Evolutionary conservation across 2,113 vertebrate species (phyloP).

Genomic region (Motacilla tschutschensis): DNA sequence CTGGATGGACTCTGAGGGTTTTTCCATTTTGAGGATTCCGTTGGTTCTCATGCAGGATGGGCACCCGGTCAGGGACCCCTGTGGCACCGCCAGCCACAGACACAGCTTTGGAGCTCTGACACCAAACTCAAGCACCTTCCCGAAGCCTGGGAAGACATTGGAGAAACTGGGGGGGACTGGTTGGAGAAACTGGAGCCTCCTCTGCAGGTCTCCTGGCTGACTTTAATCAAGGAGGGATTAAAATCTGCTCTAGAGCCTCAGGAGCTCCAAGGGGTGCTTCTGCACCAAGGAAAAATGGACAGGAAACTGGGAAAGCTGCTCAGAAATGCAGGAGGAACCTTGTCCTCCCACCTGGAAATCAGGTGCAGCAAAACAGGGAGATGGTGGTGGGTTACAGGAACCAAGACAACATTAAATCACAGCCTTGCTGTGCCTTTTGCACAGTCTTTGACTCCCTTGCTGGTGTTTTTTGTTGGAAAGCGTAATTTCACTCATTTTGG

Average conservation of each 20-base stretch:
- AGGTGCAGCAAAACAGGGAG: neutral
- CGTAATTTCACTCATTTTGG: neutral
- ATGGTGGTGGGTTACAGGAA: neutral
- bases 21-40: accelerated
- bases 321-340: neutral
- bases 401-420: neutral
- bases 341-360: neutral
- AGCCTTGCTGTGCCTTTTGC: neutral
- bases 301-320: neutral
- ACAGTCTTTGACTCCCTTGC: too few species aligned
- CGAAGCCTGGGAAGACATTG: neutral
- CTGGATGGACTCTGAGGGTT: neutral
- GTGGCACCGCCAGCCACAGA: accelerated
- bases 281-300: neutral
- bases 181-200: neutral
- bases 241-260: neutral
- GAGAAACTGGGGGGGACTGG: neutral
- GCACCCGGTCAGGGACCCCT: neutral
- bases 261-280: neutral
- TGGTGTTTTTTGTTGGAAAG: neutral
- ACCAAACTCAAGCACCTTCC: neutral
- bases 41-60: neutral
- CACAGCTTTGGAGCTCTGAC: neutral
- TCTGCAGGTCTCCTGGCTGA: neutral
- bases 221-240: neutral